These are phyloP conservation scores for Cotesia vestalis DNA, from an alignment of 1,140 invertebrate genomes.

Conservation along the genomic window DNA sequence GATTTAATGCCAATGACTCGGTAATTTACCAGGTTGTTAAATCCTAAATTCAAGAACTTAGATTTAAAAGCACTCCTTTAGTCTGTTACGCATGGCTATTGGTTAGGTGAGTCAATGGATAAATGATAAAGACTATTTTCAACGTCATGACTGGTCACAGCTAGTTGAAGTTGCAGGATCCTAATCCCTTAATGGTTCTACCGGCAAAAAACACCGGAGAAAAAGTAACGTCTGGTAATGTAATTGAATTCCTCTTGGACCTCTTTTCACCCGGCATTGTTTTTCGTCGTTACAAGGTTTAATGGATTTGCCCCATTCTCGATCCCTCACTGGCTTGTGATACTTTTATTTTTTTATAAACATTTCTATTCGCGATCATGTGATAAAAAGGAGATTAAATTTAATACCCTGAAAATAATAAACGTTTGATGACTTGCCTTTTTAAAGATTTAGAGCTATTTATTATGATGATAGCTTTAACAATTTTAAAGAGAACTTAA, in stretches of 20 bases:
- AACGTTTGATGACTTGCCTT: too few species aligned
- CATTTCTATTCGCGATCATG: too few species aligned
- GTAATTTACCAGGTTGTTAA: too few species aligned
- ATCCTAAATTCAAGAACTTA: too few species aligned
- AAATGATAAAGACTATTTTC: slow-evolving; percentile 32
- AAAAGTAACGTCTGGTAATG: slow-evolving; percentile 38
- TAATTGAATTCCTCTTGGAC: slow-evolving; percentile 38
- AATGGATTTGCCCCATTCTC: slow-evolving; percentile 37
- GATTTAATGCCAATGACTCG: too few species aligned
- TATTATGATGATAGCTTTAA: too few species aligned
- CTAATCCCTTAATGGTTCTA: slow-evolving; percentile 40
- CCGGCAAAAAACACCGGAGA: not conserved
- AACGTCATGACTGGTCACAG: slow-evolving; percentile 36
- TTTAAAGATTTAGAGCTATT: too few species aligned
- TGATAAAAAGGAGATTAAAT: too few species aligned
- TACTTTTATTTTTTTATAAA: too few species aligned
- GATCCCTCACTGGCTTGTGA: slow-evolving; percentile 14
- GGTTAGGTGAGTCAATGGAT: not conserved
- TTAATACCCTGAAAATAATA: too few species aligned
- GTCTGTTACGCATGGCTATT: not conserved
- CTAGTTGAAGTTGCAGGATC: slow-evolving; percentile 26
- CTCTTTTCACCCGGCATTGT: slow-evolving; percentile 37
- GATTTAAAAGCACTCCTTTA: too few species aligned
- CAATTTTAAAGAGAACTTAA: too few species aligned
- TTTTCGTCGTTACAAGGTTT: slow-evolving; percentile 38